A percentile compares a stretch with the other conserved stretches of the same genome.
phyloP scores from a whole-genome alignment of 2,888 invertebrate genomes.

The Drosophila tanythrix region DNA sequence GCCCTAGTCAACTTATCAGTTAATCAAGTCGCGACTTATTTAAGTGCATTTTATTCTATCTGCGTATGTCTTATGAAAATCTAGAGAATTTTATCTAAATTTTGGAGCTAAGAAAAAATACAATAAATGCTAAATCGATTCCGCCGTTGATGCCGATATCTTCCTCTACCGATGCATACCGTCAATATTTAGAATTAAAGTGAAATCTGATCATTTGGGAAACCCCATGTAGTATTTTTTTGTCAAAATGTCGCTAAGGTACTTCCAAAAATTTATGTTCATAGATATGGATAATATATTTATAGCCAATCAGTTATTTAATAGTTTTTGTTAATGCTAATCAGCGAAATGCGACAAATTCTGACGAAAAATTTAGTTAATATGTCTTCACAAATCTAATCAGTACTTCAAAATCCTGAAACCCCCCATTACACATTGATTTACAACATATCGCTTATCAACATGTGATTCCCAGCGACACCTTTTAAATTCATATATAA shows the following conservation, averaged over 20 bases:
- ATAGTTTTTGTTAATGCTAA: background rate
- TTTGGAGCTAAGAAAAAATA: background rate
- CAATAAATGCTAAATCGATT: background rate
- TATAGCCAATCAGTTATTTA: background rate
- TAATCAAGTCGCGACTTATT: background rate
- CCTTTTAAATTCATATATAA: slow-evolving; percentile 12
- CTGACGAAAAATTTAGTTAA: no score
- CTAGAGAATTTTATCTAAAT: background rate
- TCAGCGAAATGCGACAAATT: background rate
- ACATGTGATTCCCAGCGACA: background rate
- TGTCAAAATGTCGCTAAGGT: background rate
- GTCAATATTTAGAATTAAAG: background rate
- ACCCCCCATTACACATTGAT: background rate
- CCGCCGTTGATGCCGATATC: background rate
- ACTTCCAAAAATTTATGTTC: background rate
- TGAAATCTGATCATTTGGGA: background rate
- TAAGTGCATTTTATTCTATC: background rate
- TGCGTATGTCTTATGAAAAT: background rate
- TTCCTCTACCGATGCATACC: background rate
- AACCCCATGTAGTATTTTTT: background rate
- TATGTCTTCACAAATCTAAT: no score
- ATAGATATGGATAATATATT: background rate
- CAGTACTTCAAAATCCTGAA: background rate
- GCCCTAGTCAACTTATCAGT: background rate
- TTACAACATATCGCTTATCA: background rate